Conservation (phyloP, 1,140 invertebrate genomes). For the Contarinia nasturtii region DNA sequence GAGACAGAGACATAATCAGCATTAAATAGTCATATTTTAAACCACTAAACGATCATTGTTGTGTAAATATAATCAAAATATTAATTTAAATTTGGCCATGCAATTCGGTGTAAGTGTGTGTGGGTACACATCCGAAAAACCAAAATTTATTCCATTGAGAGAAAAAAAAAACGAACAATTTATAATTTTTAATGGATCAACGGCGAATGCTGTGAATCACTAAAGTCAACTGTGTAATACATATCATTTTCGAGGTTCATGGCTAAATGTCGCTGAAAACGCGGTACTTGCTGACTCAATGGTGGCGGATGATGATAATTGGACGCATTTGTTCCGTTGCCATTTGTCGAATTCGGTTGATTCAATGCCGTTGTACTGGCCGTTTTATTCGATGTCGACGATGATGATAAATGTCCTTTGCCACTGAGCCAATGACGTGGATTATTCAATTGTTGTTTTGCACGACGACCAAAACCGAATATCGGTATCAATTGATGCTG, state of each 20-base stretch:
- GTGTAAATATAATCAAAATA: background rate
- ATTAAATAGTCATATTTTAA: too few relatives aligned
- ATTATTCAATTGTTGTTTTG: conserved; percentile 18
- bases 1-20: background rate
- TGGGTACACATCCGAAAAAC: too few relatives aligned
- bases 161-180: conserved; percentile 1
- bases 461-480: conserved; percentile 18
- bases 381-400: conserved; percentile 6
- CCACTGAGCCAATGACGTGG: conserved; percentile 22
- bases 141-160: too few relatives aligned
- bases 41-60: conserved; percentile 2
- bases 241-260: conserved; percentile 36
- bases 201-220: conserved; percentile 46
- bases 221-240: conserved; percentile 52
- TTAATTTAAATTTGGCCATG: conserved; percentile 1
- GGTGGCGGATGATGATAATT: conserved; percentile 3
- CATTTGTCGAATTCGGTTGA: background rate
- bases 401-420: conserved; percentile 25
- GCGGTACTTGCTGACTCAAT: conserved; percentile 11
- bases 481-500: conserved; percentile 22
- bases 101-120: background rate
- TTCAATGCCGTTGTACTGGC: conserved; percentile 9
- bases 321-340: background rate
- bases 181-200: conserved; percentile 36
- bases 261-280: conserved; percentile 29